Percentiles rank a stretch among this genome's conserved stretches.
Evolutionary conservation across 30 jellyfish, hydroid and myxozoan species (phyloP).

Genomic region (Hydractinia symbiolongicarpus): DNA sequence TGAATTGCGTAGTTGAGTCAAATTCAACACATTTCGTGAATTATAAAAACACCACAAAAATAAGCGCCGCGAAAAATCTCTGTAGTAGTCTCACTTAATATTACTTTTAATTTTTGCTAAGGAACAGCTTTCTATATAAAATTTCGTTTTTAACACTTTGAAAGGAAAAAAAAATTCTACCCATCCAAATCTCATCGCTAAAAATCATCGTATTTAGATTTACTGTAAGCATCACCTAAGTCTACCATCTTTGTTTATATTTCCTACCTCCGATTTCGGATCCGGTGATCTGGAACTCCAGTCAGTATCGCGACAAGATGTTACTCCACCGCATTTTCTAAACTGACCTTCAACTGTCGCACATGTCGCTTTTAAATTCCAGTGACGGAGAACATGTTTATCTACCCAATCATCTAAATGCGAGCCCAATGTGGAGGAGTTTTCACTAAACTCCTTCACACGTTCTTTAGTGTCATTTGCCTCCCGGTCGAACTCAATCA

Average conservation of each 20-base stretch:
- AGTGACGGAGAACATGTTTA: conserved; percentile 55
- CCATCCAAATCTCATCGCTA: too few relatives aligned
- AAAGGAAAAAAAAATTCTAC: too few relatives aligned
- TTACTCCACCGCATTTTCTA: conserved; percentile 35
- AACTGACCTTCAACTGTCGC: conserved; percentile 8
- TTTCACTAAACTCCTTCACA: conserved; percentile 63
- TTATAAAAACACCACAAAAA: too few relatives aligned
- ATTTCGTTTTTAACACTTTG: too few relatives aligned
- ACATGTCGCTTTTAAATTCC: conserved; percentile 62
- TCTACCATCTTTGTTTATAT: conserved; percentile 28
- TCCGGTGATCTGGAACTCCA: conserved; percentile 96
- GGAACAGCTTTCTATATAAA: too few relatives aligned
- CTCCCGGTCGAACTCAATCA: conserved; percentile 84
- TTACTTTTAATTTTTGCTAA: too few relatives aligned
- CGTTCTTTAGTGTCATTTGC: conserved; percentile 68
- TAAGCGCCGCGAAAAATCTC: too few relatives aligned
- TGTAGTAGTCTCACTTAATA: too few relatives aligned
- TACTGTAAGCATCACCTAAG: conserved; percentile 22
- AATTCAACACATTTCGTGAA: too few relatives aligned
- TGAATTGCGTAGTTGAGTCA: too few relatives aligned
- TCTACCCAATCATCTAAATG: conserved; percentile 69
- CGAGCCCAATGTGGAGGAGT: conserved; percentile 47
- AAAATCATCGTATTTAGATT: neutral
- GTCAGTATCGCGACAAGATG: conserved; percentile 41
- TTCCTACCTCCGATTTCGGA: conserved; percentile 78